Percentiles rank a stretch among this genome's conserved stretches.
Conservation (phyloP, 2,113 vertebrate genomes). For the Gnathonemus echidnorhynchus region DNA sequence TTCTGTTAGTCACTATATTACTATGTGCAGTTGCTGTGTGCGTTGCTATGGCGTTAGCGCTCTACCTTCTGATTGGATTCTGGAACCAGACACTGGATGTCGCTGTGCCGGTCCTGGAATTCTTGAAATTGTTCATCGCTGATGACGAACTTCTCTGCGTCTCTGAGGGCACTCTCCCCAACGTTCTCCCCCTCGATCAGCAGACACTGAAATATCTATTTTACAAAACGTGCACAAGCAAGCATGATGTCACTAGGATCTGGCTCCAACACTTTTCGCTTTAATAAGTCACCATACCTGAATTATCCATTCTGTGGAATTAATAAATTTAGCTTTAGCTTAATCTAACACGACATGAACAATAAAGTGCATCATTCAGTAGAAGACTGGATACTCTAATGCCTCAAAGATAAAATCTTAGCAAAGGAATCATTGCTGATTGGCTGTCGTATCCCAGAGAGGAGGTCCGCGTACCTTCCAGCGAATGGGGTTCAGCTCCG, state of each 20-base stretch:
- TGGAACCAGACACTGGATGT: constrained; percentile 74
- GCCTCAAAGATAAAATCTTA: not conserved
- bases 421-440: not conserved
- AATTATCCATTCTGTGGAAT: not conserved
- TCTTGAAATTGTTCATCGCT: constrained; percentile 70
- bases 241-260: not conserved
- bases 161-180: constrained; percentile 73
- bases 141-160: constrained; percentile 78
- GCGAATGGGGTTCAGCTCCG: constrained; percentile 72
- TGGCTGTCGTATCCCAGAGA: not conserved
- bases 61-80: constrained; percentile 89
- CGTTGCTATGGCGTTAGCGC: not conserved
- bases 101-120: constrained; percentile 73
- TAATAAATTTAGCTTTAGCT: not conserved
- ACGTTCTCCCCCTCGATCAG: constrained; percentile 85
- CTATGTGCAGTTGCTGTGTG: not conserved
- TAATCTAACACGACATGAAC: not conserved
- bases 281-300: not conserved
- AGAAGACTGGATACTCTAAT: not conserved
- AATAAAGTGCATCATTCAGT: not conserved
- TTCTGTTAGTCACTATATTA: not conserved
- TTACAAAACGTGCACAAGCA: not conserved
- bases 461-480: constrained; percentile 75
- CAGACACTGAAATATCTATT: constrained; percentile 88
- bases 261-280: not conserved